These are phyloP conservation scores for Cryptocephalus moraei DNA, from an alignment of 2,888 invertebrate species.

Conservation along the genomic window DNA sequence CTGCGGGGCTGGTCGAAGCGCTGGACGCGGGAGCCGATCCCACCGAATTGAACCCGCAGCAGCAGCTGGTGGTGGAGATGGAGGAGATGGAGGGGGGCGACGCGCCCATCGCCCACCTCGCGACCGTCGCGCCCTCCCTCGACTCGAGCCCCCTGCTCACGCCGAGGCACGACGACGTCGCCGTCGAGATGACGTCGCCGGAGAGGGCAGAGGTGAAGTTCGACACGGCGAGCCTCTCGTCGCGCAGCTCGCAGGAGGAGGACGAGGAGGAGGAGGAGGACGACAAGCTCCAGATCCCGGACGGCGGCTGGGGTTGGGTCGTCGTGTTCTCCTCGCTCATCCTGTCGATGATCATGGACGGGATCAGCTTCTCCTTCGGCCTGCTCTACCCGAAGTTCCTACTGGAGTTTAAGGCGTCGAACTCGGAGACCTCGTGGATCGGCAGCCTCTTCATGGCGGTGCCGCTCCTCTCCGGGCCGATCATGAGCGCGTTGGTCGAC, in stretches of 20 bases:
- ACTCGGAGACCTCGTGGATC: constrained; percentile 65
- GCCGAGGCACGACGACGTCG: constrained; percentile 6
- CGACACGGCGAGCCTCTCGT: constrained; percentile 5
- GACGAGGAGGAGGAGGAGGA: constrained; percentile 36
- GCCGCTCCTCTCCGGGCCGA: constrained; percentile 59
- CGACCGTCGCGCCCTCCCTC: constrained; percentile 18
- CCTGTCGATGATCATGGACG: constrained; percentile 85
- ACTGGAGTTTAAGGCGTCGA: constrained; percentile 72
- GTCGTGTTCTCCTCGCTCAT: constrained; percentile 78
- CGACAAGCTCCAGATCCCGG: constrained; percentile 52
- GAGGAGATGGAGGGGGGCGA: background rate
- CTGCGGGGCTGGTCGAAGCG: constrained; percentile 37
- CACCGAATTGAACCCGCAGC: constrained; percentile 15
- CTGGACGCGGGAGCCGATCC: constrained; percentile 26
- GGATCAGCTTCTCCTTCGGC: constrained; percentile 88
- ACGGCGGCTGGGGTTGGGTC: constrained; percentile 85
- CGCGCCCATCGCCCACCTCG: constrained; percentile 17
- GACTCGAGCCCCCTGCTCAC: constrained; percentile 18
- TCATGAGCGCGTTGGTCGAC: constrained; percentile 77
- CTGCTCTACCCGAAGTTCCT: constrained; percentile 75
- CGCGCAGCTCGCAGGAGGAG: constrained; percentile 7
- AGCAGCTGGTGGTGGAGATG: background rate
- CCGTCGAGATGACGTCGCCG: constrained; percentile 5
- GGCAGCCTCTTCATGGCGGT: constrained; percentile 36
- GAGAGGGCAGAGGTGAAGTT: constrained; percentile 18